These are phyloP conservation scores for Garra rufa DNA, from an alignment of 2,113 vertebrate genomes.

Conservation along the genomic window DNA sequence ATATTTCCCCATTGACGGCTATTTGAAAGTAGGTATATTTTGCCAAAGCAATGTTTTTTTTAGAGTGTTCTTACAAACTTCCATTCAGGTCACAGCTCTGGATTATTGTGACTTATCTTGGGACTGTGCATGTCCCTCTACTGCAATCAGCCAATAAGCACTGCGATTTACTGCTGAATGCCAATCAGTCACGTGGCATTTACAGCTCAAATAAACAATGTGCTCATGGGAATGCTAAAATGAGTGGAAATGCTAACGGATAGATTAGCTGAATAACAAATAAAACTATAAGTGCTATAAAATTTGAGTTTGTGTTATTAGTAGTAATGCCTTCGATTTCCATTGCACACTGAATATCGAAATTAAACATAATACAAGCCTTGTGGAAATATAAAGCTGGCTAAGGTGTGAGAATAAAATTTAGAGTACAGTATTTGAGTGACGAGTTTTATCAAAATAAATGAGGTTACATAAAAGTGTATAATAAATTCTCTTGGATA, in stretches of 20 bases:
- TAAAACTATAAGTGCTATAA: not conserved
- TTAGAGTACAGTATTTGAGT: not conserved
- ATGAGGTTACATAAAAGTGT: conserved; percentile 2
- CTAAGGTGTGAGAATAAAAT: not conserved
- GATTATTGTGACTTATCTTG: not conserved
- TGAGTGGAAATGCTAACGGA: not conserved
- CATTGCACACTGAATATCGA: not conserved
- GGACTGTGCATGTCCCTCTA: not conserved
- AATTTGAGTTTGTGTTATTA: not conserved
- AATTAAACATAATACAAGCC: not conserved
- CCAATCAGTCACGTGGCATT: not conserved
- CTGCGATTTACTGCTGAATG: not conserved
- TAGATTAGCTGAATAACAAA: not conserved
- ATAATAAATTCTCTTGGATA: conserved; percentile 6
- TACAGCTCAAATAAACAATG: not conserved
- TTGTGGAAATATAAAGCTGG: not conserved
- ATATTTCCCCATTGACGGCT: not conserved
- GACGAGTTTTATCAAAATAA: not conserved
- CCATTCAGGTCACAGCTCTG: not conserved
- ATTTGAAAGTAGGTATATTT: not conserved
- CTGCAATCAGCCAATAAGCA: not conserved
- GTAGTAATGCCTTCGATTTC: not conserved
- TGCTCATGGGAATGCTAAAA: not conserved
- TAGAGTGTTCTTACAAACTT: not conserved
- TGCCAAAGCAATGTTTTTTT: not conserved